A percentile compares a stretch with the other conserved stretches of the same genome.
phyloP scores from a whole-genome alignment of 2,113 vertebrate genomes.

The Blennius ocellaris region DNA sequence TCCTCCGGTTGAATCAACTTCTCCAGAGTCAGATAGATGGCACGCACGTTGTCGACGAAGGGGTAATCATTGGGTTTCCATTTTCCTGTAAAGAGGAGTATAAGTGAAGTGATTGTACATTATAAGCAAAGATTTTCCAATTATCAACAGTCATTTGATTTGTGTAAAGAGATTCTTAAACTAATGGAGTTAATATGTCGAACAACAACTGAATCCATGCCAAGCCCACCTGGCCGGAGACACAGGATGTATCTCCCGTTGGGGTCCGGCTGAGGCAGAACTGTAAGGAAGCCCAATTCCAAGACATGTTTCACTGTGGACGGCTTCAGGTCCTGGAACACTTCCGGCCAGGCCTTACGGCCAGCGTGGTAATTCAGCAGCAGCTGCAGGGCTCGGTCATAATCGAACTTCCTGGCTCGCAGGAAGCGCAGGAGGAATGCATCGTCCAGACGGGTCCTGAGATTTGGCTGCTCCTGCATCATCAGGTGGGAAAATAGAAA shows the following conservation, averaged over 20 bases:
- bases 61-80: constrained; percentile 96
- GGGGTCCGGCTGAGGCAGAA: constrained; percentile 90
- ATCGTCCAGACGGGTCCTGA: constrained; percentile 92
- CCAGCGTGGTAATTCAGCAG: constrained; percentile 95
- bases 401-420: constrained; percentile 97
- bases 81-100: constrained; percentile 86
- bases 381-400: constrained; percentile 94
- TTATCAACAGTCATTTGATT: too few species aligned
- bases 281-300: constrained; percentile 94
- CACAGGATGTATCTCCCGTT: constrained; percentile 93
- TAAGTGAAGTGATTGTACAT: not conserved
- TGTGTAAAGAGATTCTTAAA: not conserved
- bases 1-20: constrained; percentile 98
- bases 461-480: constrained; percentile 90
- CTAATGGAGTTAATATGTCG: too few species aligned
- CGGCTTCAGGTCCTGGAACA: constrained; percentile 92
- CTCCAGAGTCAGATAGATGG: constrained; percentile 96
- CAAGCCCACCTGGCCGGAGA: constrained; percentile 89
- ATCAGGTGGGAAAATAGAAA: constrained; percentile 65
- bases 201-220: too few species aligned
- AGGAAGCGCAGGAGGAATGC: constrained; percentile 95
- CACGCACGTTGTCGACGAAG: constrained; percentile 96
- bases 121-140: not conserved
- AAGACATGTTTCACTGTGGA: constrained; percentile 92
- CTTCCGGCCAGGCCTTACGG: constrained; percentile 93